Evolutionary conservation across 1,140 invertebrate species (phyloP).

Genomic region (Leptoteleia sp.): DNA sequence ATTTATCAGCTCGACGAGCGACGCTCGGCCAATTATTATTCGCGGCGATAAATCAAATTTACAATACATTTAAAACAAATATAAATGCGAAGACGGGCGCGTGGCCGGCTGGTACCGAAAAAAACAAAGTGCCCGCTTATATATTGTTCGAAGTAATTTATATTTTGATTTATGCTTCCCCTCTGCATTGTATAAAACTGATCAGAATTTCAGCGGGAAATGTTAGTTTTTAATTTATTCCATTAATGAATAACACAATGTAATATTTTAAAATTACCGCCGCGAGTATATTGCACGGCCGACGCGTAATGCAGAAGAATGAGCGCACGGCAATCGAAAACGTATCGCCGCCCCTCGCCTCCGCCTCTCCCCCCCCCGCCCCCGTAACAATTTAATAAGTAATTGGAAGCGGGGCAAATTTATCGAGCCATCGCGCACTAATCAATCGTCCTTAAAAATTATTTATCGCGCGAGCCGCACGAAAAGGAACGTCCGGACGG

Average conservation of each 20-base stretch:
- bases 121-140: constrained; percentile 26
- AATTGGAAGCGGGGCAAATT: constrained; percentile 36
- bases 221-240: constrained; percentile 64
- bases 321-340: constrained; percentile 49
- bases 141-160: constrained; percentile 60
- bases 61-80: constrained; percentile 59
- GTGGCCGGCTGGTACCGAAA: constrained; percentile 11
- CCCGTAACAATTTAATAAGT: constrained; percentile 63
- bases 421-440: too few species aligned
- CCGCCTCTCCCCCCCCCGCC: too few species aligned
- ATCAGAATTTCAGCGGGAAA: constrained; percentile 61
- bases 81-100: constrained; percentile 42
- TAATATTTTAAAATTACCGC: constrained; percentile 58
- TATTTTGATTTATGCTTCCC: constrained; percentile 62
- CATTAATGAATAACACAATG: constrained; percentile 66
- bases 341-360: constrained; percentile 40
- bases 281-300: constrained; percentile 4
- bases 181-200: constrained; percentile 61
- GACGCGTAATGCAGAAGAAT: constrained; percentile 47
- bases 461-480: too few species aligned
- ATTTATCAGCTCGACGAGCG: constrained; percentile 36
- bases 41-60: constrained; percentile 55
- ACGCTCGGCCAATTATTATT: constrained; percentile 32
- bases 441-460: too few species aligned
- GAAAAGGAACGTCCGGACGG: too few species aligned